phyloP scores from a whole-genome alignment of 2,888 invertebrate species.

The Idaea biselata region DNA sequence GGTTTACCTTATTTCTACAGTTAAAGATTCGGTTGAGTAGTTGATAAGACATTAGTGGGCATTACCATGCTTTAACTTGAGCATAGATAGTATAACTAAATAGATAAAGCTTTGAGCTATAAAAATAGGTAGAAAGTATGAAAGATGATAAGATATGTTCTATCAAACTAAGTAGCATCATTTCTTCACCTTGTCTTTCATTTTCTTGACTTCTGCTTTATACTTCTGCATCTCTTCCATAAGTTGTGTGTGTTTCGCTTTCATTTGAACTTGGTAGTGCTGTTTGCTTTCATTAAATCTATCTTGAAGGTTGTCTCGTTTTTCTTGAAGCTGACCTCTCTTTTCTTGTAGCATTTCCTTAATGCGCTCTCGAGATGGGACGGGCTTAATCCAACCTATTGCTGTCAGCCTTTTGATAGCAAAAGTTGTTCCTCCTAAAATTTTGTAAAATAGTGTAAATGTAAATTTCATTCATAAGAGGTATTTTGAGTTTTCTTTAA shows the following conservation, averaged over 20 bases:
- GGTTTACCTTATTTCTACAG: constrained; percentile 7
- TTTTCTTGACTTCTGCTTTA: constrained; percentile 69
- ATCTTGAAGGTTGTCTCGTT: constrained; percentile 82
- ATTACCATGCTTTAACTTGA: neutral
- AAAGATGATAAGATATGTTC: neutral
- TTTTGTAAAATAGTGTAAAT: constrained; percentile 7
- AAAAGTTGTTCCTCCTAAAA: constrained; percentile 89
- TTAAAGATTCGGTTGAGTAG: neutral
- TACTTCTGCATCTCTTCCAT: constrained; percentile 77
- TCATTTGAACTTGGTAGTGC: constrained; percentile 65
- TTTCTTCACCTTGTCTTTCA: constrained; percentile 73
- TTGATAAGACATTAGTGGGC: neutral
- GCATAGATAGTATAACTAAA: neutral
- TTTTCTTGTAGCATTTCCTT: constrained; percentile 83
- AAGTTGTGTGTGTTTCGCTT: constrained; percentile 66
- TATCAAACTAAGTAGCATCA: neutral
- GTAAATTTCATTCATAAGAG: neutral
- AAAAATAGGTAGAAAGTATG: neutral
- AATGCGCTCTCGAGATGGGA: constrained; percentile 83
- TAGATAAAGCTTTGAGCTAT: neutral
- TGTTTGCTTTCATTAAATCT: constrained; percentile 80
- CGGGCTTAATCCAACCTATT: constrained; percentile 91
- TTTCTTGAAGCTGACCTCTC: constrained; percentile 78
- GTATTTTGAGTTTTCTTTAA: neutral
- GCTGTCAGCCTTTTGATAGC: constrained; percentile 90